These are phyloP conservation scores for Equus przewalskii DNA, from an alignment of 2,113 vertebrate species.

Conservation along the genomic window DNA sequence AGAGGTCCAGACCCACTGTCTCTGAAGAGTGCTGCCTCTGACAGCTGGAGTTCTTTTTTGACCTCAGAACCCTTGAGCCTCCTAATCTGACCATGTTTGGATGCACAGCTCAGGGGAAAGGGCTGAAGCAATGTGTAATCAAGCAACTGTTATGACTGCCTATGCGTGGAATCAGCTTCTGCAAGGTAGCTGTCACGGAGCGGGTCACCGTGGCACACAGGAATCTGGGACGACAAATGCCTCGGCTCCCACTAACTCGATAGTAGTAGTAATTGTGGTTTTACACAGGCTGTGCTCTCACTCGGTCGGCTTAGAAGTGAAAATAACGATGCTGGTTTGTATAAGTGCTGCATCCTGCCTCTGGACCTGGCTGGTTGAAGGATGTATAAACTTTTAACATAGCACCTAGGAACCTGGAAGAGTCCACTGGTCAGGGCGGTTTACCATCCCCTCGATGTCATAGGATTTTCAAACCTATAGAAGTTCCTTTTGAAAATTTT, in stretches of 20 bases:
- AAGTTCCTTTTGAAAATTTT: constrained; percentile 15
- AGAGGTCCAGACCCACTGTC: background rate
- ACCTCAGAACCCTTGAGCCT: background rate
- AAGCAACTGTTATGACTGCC: background rate
- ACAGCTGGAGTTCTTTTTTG: background rate
- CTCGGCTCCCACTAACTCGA: background rate
- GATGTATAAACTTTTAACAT: background rate
- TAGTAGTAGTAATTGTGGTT: background rate
- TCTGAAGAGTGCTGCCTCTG: background rate
- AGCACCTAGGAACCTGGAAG: background rate
- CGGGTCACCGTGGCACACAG: background rate
- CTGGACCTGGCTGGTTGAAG: background rate
- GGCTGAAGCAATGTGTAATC: background rate
- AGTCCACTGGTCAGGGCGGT: background rate
- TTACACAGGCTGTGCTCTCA: background rate
- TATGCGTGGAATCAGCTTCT: background rate
- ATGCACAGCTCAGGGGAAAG: background rate
- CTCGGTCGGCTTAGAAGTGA: background rate
- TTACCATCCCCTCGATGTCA: background rate
- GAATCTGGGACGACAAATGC: background rate
- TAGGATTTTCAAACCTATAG: background rate
- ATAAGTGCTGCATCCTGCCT: background rate
- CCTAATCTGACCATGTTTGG: constrained; percentile 4
- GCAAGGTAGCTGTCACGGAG: background rate
- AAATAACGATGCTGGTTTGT: background rate